Conservation (phyloP, 2,797 vertebrate genomes). For the Rhinichthys osculus region DNA sequence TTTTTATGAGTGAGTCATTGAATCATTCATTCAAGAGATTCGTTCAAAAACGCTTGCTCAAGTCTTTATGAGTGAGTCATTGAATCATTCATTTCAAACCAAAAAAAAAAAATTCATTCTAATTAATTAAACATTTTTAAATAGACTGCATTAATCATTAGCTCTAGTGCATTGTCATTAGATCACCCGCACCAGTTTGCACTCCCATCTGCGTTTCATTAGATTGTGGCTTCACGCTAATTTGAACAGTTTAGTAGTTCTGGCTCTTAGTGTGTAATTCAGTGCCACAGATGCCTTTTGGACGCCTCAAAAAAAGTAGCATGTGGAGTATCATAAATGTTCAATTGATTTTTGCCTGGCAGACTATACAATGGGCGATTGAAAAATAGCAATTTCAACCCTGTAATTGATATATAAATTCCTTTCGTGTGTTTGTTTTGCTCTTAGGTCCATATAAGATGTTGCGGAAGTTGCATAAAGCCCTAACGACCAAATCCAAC, state of each 20-base stretch:
- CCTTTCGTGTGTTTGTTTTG: not conserved
- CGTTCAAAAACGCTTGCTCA: not conserved
- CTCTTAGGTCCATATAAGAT: conserved; percentile 89
- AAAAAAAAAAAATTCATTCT: too few relatives aligned
- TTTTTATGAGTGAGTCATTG: too few relatives aligned
- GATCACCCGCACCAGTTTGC: too few relatives aligned
- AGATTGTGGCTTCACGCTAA: too few relatives aligned
- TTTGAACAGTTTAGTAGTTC: too few relatives aligned
- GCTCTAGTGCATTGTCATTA: too few relatives aligned
- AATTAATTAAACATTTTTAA: too few relatives aligned
- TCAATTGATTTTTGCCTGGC: not conserved
- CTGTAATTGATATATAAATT: not conserved
- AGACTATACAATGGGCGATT: not conserved
- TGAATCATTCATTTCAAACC: too few relatives aligned
- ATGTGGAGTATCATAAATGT: not conserved
- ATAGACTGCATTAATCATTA: too few relatives aligned
- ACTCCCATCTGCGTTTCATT: too few relatives aligned
- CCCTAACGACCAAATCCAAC: conserved; percentile 88
- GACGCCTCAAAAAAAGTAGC: not conserved
- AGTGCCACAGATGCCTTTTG: not conserved
- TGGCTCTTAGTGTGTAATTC: not conserved
- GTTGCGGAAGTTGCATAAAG: conserved; percentile 91
- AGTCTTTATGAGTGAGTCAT: too few relatives aligned
- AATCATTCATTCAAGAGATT: too few relatives aligned
- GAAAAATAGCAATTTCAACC: not conserved